These are phyloP conservation scores for Andricus quercusramuli DNA, from an alignment of 2,888 invertebrate species.

Conservation along the genomic window DNA sequence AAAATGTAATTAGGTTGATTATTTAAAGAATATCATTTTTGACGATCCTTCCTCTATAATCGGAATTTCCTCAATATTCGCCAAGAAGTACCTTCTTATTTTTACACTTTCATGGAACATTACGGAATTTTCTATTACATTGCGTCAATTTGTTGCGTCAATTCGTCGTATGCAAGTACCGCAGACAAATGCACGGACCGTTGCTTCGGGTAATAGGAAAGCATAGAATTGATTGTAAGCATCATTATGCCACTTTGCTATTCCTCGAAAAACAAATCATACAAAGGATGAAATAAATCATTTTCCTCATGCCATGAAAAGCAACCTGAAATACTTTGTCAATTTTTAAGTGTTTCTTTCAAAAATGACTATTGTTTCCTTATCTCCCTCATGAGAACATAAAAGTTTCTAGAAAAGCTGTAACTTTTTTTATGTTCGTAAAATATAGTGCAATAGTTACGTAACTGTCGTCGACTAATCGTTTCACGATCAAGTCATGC, in stretches of 20 bases:
- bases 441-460: slow-evolving; percentile 12
- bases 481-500: slow-evolving; percentile 1
- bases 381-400: neutral
- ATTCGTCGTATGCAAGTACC: slow-evolving; percentile 1
- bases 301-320: neutral
- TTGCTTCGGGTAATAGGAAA: neutral
- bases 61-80: too few relatives aligned
- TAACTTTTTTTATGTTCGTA: neutral
- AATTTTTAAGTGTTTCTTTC: neutral
- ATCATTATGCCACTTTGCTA: neutral
- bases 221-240: neutral
- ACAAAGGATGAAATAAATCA: neutral
- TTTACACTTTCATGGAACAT: neutral
- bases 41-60: too few relatives aligned
- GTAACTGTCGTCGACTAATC: slow-evolving; percentile 4
- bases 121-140: neutral
- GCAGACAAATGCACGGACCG: neutral
- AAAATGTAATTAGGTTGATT: too few relatives aligned
- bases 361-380: neutral
- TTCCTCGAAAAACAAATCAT: neutral
- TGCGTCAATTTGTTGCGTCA: neutral
- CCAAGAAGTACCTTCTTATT: too few relatives aligned
- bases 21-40: too few relatives aligned
- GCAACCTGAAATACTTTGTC: neutral
- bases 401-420: neutral